Conservation (phyloP, 2,797 vertebrate species). For the Melopsittacus undulatus region DNA sequence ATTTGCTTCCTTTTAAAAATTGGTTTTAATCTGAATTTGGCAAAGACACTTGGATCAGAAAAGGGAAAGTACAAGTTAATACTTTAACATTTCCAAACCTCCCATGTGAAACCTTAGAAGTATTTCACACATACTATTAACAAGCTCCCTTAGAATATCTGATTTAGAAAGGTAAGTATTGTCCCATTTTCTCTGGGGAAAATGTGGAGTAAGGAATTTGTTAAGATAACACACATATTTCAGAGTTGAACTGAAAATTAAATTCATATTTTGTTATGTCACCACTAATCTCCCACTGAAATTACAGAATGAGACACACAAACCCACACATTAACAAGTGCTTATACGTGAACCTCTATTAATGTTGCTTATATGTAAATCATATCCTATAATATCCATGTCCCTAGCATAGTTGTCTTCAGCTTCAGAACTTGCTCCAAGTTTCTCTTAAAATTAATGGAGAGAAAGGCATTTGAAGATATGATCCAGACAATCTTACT, state of each 20-base stretch:
- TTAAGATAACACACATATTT: not conserved
- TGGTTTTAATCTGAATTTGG: not conserved
- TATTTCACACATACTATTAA: not conserved
- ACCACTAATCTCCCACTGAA: not conserved
- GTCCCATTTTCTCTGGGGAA: not conserved
- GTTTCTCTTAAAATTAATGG: not conserved
- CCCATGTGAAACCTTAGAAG: not conserved
- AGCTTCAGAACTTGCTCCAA: not conserved
- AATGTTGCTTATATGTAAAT: not conserved
- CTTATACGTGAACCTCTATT: not conserved
- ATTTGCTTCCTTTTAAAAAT: not conserved
- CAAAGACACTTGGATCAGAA: not conserved
- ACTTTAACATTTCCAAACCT: not conserved
- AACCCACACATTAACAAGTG: not conserved
- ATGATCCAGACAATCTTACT: not conserved
- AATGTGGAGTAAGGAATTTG: not conserved
- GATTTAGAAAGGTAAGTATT: not conserved
- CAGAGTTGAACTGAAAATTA: not conserved
- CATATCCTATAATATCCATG: not conserved
- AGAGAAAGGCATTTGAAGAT: not conserved
- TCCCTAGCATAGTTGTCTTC: not conserved
- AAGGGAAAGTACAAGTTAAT: not conserved
- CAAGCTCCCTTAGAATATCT: not conserved
- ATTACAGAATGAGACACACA: accelerated
- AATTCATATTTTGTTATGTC: not conserved